phyloP scores from a whole-genome alignment of 2,113 vertebrate genomes.

The Alligator sinensis region DNA sequence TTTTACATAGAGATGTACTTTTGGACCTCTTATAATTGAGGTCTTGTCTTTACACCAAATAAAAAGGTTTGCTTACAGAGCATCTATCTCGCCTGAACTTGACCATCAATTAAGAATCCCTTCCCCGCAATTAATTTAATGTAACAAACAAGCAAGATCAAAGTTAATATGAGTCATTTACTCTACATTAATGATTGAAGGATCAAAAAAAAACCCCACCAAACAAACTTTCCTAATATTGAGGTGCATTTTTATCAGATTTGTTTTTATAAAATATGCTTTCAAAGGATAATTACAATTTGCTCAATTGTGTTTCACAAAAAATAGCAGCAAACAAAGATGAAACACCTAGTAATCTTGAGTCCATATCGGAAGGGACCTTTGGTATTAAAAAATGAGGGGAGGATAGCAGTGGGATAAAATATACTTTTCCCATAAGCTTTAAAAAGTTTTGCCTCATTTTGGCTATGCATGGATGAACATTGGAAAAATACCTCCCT shows the following conservation, averaged over 20 bases:
- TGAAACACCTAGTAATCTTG: background rate
- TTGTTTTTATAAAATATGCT: background rate
- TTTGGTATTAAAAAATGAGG: background rate
- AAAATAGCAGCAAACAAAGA: background rate
- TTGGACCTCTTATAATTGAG: background rate
- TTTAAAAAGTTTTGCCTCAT: background rate
- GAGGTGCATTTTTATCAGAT: background rate
- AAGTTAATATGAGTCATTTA: background rate
- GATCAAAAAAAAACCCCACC: background rate
- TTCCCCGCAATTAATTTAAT: background rate
- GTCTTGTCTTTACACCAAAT: background rate
- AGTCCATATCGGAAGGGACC: background rate
- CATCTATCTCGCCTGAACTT: background rate
- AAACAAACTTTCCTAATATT: background rate
- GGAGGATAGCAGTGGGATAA: no score
- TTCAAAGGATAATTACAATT: background rate
- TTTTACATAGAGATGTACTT: background rate
- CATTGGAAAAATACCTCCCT: background rate
- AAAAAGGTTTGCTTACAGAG: background rate
- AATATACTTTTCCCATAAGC: background rate
- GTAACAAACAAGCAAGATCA: slow-evolving; percentile 5
- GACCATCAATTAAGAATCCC: background rate
- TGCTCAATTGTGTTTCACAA: background rate
- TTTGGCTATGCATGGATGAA: background rate
- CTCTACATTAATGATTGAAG: background rate